A percentile compares a stretch with the other conserved stretches of the same genome.
Conservation (phyloP, 1,140 invertebrate genomes). For the Catajapyx aquilonaris region DNA sequence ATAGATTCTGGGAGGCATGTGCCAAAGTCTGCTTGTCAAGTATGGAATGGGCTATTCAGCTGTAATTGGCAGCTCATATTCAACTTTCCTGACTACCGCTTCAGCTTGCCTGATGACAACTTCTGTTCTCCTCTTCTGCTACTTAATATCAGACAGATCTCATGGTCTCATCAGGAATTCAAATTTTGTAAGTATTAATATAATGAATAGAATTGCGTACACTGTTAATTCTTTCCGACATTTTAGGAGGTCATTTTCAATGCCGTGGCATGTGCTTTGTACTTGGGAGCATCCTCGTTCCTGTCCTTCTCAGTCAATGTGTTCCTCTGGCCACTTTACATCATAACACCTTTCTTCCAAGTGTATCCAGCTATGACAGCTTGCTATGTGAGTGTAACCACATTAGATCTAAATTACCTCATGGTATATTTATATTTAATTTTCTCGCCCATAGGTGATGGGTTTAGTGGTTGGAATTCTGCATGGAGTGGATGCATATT, state of each 20-base stretch:
- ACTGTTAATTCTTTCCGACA: slow-evolving; percentile 10
- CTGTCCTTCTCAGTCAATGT: slow-evolving; percentile 50
- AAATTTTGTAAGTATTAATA: slow-evolving; percentile 42
- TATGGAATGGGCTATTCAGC: slow-evolving; percentile 42
- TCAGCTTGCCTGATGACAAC: slow-evolving; percentile 51
- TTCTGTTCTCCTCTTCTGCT: slow-evolving; percentile 42
- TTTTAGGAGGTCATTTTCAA: slow-evolving; percentile 59
- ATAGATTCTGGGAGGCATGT: slow-evolving; percentile 45
- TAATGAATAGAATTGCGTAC: slow-evolving; percentile 2
- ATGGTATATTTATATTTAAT: slow-evolving; percentile 11
- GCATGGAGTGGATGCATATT: slow-evolving; percentile 48
- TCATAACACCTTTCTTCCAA: slow-evolving; percentile 31
- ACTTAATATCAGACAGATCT: slow-evolving; percentile 50
- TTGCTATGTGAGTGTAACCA: slow-evolving; percentile 41
- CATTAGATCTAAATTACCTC: not conserved
- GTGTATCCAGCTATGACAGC: slow-evolving; percentile 65
- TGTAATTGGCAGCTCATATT: slow-evolving; percentile 44
- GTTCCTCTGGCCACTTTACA: slow-evolving; percentile 39
- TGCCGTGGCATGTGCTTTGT: slow-evolving; percentile 43
- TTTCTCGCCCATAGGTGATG: slow-evolving; percentile 41
- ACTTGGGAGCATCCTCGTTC: slow-evolving; percentile 47
- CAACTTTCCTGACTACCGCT: slow-evolving; percentile 49
- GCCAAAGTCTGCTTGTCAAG: slow-evolving; percentile 49
- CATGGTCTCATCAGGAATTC: slow-evolving; percentile 47
- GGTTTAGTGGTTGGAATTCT: slow-evolving; percentile 43